Percentiles rank a stretch among this genome's conserved stretches.
These are phyloP conservation scores for Aradophagus sp. DNA, from an alignment of 1,140 invertebrate species.

Conservation along the genomic window DNA sequence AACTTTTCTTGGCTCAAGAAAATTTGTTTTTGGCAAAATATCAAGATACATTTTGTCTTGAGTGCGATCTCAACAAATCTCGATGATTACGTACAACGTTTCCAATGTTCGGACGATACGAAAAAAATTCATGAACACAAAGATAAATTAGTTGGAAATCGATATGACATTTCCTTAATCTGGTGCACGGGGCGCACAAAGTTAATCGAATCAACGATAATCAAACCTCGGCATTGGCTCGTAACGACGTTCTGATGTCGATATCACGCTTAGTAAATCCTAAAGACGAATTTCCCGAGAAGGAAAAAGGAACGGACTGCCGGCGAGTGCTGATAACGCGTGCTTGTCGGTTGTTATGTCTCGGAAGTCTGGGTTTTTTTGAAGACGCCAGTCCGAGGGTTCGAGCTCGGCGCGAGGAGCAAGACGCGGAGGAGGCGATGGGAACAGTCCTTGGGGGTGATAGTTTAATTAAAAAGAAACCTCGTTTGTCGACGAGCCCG, in stretches of 20 bases:
- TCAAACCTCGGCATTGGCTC: constrained; percentile 55
- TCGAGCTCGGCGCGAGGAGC: not conserved
- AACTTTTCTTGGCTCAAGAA: too few species aligned
- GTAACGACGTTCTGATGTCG: constrained; percentile 62
- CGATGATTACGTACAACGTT: too few species aligned
- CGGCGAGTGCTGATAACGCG: constrained; percentile 72
- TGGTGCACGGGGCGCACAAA: constrained; percentile 26
- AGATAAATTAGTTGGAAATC: constrained; percentile 35
- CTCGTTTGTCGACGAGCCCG: constrained; percentile 64
- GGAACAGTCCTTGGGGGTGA: constrained; percentile 49
- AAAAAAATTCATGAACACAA: constrained; percentile 16
- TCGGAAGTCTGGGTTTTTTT: constrained; percentile 64
- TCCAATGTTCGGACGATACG: too few species aligned
- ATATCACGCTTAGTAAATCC: constrained; percentile 64
- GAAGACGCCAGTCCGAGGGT: constrained; percentile 40
- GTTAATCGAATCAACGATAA: constrained; percentile 52
- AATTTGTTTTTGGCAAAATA: too few species aligned
- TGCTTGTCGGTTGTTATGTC: constrained; percentile 69
- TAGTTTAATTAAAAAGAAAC: constrained; percentile 76
- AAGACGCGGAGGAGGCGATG: constrained; percentile 5
- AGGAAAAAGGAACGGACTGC: constrained; percentile 59
- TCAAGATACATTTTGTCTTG: too few species aligned
- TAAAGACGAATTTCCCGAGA: constrained; percentile 59
- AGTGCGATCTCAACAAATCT: too few species aligned
- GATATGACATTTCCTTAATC: constrained; percentile 42